phyloP scores from a whole-genome alignment of 1,140 invertebrate genomes.

The Parasteatoda tepidariorum region DNA sequence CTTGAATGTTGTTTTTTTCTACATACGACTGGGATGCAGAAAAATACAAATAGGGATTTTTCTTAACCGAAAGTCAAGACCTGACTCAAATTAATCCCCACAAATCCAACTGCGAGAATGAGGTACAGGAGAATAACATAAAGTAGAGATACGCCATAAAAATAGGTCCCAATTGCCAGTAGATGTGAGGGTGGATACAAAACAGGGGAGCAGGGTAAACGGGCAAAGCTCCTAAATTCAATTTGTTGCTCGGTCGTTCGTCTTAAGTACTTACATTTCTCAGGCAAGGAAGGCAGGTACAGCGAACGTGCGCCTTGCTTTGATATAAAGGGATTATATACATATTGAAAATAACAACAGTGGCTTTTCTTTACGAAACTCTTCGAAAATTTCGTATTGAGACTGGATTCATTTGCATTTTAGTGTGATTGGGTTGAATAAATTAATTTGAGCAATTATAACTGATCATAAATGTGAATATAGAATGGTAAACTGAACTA shows the following conservation, averaged over 20 bases:
- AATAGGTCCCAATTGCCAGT: conserved; percentile 47
- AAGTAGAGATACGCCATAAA: conserved; percentile 29
- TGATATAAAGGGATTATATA: not conserved
- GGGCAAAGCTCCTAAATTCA: conserved; percentile 48
- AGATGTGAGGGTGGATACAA: not conserved
- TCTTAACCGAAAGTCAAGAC: not conserved
- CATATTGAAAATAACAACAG: not conserved
- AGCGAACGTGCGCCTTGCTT: not conserved
- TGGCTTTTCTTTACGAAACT: not conserved
- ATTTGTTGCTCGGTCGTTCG: conserved; percentile 55
- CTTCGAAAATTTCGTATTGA: not conserved
- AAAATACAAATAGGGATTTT: too few relatives aligned
- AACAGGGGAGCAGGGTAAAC: not conserved
- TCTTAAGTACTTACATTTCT: conserved; percentile 58
- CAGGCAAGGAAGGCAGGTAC: conserved; percentile 1
- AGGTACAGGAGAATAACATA: not conserved
- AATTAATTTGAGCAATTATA: not conserved
- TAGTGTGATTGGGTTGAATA: not conserved
- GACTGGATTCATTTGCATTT: not conserved
- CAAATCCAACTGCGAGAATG: not conserved
- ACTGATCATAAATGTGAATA: not conserved
- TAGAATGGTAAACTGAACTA: too few relatives aligned
- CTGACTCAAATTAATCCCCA: not conserved
- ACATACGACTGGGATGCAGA: too few relatives aligned
- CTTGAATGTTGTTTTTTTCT: too few relatives aligned